Evolutionary conservation across 2,113 vertebrate species (phyloP).

Genomic region (Microcebus lehilahytsara): DNA sequence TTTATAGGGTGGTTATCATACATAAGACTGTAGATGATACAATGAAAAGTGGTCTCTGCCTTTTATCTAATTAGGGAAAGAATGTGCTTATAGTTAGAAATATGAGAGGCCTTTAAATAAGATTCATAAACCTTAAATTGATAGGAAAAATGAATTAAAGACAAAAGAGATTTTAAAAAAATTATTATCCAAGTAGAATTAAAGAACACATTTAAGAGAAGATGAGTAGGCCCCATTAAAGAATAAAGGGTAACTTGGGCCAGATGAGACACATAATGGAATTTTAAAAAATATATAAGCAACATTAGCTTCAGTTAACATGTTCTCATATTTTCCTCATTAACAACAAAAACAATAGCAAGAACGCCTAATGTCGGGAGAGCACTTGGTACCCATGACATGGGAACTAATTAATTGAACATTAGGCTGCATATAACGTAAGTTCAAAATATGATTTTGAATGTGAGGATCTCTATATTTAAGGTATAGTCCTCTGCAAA

Average conservation of each 20-base stretch:
- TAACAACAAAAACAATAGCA: slow-evolving; percentile 44
- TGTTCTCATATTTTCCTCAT: not conserved
- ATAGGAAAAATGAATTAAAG: slow-evolving; percentile 10
- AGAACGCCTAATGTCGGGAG: not conserved
- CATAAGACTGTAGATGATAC: not conserved
- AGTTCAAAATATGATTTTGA: slow-evolving; percentile 76
- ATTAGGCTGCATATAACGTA: slow-evolving; percentile 13
- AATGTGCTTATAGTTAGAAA: slow-evolving; percentile 1
- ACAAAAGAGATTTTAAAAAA: not conserved
- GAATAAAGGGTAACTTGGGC: not conserved
- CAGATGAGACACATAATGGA: not conserved
- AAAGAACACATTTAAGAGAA: not conserved
- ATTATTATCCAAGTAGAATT: not conserved
- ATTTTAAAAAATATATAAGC: not conserved
- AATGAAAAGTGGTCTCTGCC: slow-evolving; percentile 14
- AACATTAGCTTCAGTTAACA: slow-evolving; percentile 34
- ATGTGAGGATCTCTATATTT: slow-evolving; percentile 79
- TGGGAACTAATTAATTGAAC: slow-evolving; percentile 48
- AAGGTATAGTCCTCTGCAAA: slow-evolving; percentile 79
- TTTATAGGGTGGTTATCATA: not conserved
- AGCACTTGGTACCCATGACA: not conserved
- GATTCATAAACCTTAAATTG: not conserved
- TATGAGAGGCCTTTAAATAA: not conserved
- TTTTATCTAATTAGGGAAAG: slow-evolving; percentile 15
- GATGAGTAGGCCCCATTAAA: not conserved